Base-by-base conservation (phyloP, 2,797 vertebrate species). In the Erpetoichthys calabaricus region DNA sequence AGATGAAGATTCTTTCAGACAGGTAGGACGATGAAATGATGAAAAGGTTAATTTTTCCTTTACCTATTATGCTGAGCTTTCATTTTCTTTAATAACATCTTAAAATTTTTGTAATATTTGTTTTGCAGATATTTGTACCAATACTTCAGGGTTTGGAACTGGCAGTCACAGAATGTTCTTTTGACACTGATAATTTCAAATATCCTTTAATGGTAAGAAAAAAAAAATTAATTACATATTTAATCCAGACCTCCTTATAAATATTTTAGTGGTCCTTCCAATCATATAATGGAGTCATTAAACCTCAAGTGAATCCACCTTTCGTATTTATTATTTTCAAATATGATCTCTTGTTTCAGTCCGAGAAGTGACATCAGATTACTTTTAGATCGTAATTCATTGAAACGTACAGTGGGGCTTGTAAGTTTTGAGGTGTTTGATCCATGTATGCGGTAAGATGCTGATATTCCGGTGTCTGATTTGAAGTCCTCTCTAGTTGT, bases 181-280 rank as follows among this genome's bases (percentile, higher is more conserved):
- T 99, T 9, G 95, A 98, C 64, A 94, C 91, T 60, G 96, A 99
- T 81, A 96, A 94, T 81, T 99, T 94, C 75, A 99, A 98, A 80
- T 99, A 92, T 56, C 96, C 96, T 10, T 86, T 99, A 53, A 94
- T 97, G 95, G 96, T 98, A 86, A 91, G 84, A 6, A 9, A 49
- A 42, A 42, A 10, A 44, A 5, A 42, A n/a, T n/a, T 44, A 42
- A 6, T 47, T 45, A 53, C 9, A 50, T 44, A 7, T 41, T 2
- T 45, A 7, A 25, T 9, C 53, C 8, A 4, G n/a, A 54, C 53
- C 7, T 54, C n/a, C 8, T 54, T 25, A 42, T 6, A 2, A 10
- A 8, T 8, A 4, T n/a, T 7, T 47, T 1, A 8, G 49, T 51
- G 49, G 8, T 7, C 25, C 8, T 51, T 25, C 25, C 25, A 25